Base-by-base conservation (phyloP, 1,140 invertebrate genomes). In the Drosophila dunni region DNA sequence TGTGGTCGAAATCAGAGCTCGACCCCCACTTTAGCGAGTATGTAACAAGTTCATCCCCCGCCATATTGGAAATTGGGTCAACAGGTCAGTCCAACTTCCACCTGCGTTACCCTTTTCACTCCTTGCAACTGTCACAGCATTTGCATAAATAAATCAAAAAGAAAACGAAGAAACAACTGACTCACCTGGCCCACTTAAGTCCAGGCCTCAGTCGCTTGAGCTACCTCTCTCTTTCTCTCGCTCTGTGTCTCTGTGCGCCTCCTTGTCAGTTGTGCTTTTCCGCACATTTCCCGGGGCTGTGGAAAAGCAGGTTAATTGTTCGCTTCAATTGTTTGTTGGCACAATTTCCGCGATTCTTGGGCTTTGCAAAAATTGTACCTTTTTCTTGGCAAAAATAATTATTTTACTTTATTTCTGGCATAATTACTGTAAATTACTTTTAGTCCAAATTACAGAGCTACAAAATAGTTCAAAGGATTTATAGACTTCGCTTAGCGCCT, bases 331-430 rank as follows among this genome's bases (percentile, higher is more conserved):
- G 53, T 46, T 73, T 50, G 63, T 2, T 36, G 56, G 54, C 54
- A 38, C 54, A 60, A 60, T 66, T 79, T 68, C 60, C 67, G 68
- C 45, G 7, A 44, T 51, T 63, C 34, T 75, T 77, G 51, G 33
- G 33, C 34, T 9, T 9, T 79, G 72, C 81, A 79, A 84, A 29
- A 29, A 29, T 29, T 29, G 24, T 4, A 29, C 24, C 24, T 29
- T 3, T 84, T 83, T 76, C 76, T 45, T 54, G 53, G 76, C 79
- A 79, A 83, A 79, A 68, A 56, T 79, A 82, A 82, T 84, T 68
- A 79, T 65, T 84, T 67, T 42, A 76, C 29, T 38, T 79, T 53
- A 40, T 45, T 57, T 50, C 67, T 51, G 13, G 11, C 29, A 53
- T 15, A 42, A n/a, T 42, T 42, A 0, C 4, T 42, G 62, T 57